These are phyloP conservation scores for Tragelaphus buxtoni DNA, from an alignment of 2,113 vertebrate species.

Conservation along the genomic window DNA sequence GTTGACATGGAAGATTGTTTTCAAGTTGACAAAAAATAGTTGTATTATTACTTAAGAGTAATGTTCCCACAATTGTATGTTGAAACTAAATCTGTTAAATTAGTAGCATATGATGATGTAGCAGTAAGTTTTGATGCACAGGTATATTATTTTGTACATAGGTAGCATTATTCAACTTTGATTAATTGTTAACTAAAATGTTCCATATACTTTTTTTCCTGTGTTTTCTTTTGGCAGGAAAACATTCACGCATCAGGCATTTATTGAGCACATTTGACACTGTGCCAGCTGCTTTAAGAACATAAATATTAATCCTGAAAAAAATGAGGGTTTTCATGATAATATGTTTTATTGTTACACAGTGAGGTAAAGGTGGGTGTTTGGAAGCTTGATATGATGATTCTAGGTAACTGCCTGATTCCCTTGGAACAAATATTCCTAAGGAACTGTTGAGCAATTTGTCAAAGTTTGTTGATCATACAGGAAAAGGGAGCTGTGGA, in stretches of 20 bases:
- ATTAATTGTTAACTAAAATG: background rate
- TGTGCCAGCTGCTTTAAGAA: background rate
- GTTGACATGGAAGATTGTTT: background rate
- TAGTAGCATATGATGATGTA: background rate
- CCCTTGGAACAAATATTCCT: background rate
- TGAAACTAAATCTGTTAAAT: background rate
- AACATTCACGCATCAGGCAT: background rate
- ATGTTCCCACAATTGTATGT: background rate
- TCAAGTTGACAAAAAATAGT: background rate
- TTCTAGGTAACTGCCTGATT: background rate
- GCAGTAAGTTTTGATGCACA: conserved; percentile 2
- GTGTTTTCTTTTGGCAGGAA: background rate
- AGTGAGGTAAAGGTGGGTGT: background rate
- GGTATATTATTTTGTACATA: background rate
- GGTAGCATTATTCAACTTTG: background rate
- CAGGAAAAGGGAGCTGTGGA: background rate
- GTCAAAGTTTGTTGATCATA: background rate
- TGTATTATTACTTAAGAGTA: background rate
- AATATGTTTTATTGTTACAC: background rate
- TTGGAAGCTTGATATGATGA: background rate
- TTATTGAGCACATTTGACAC: background rate
- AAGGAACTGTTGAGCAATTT: background rate
- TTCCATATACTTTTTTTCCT: background rate
- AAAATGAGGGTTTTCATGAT: background rate
- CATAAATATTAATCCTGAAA: background rate